phyloP scores from a whole-genome alignment of 2,888 invertebrate genomes.

The Tetropium fuscum region DNA sequence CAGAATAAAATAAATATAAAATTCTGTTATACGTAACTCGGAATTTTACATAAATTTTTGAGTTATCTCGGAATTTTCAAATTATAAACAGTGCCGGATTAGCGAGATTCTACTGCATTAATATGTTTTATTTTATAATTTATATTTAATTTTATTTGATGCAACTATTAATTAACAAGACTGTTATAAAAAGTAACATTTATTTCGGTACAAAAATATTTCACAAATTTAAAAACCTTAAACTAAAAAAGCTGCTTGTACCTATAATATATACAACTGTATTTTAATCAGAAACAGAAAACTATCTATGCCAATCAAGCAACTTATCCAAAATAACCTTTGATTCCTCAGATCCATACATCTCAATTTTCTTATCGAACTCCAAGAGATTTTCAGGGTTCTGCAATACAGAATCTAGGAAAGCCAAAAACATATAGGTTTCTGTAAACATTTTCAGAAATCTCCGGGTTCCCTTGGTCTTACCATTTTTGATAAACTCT shows the following conservation, averaged over 20 bases:
- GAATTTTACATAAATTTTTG: too few species aligned
- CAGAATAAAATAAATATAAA: too few species aligned
- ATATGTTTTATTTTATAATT: too few species aligned
- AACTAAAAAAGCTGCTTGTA: slow-evolving; percentile 14
- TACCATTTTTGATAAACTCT: slow-evolving; percentile 73
- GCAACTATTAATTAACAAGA: too few species aligned
- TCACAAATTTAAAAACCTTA: slow-evolving; percentile 21
- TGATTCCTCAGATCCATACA: slow-evolving; percentile 60
- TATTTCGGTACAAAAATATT: slow-evolving; percentile 25
- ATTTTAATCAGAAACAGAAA: neutral
- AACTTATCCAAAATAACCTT: slow-evolving; percentile 59
- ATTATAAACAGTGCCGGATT: too few species aligned
- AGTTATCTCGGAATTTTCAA: too few species aligned
- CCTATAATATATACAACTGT: slow-evolving; percentile 10
- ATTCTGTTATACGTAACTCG: too few species aligned
- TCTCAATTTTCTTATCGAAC: slow-evolving; percentile 61
- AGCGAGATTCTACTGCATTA: too few species aligned
- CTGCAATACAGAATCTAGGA: slow-evolving; percentile 69
- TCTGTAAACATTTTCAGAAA: slow-evolving; percentile 91
- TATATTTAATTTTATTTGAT: too few species aligned
- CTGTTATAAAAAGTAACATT: slow-evolving; percentile 21
- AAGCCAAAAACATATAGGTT: slow-evolving; percentile 87
- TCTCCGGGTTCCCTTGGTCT: slow-evolving; percentile 76
- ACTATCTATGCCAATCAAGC: slow-evolving; percentile 57
- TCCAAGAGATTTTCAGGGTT: slow-evolving; percentile 57